Base-by-base conservation (phyloP, 2,797 vertebrate species). In the Darevskia nairensis region DNA sequence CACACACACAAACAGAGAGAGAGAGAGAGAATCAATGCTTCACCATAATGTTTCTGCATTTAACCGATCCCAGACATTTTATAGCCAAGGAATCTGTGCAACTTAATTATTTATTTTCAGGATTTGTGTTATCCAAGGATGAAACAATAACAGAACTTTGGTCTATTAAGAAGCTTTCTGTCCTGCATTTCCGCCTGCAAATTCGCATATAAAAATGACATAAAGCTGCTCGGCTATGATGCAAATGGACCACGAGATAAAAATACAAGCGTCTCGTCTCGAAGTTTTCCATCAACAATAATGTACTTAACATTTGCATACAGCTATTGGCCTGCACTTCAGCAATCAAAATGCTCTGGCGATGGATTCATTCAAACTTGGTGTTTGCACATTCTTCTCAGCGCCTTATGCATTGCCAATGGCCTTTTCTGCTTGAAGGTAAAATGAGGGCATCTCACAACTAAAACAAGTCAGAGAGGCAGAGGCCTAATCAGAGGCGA, bases 231-330 rank as follows among this genome's bases (percentile, higher is more conserved):
- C 35, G 59, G 81, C 69, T 80, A 32, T 46, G 39, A 55, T 84
- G 84, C 71, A 74, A 83, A 84, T 80, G 9, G 68, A 11, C 21
- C 59, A 17, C 59, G 2, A 71, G 44, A 80, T 80, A 32, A 61
- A 64, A 86, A 41, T 19, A 69, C 69, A 69, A 84, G 69, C 44
- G 39, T 80, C 77, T 86, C 10, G 15, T 91, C 50, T 41, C 69
- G 3, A 61, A 80, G 23, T 80, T 79, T 76, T 88, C 69, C 46
- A 74, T n/a, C 76, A 61, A 39, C n/a, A 44, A 8, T 32, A 84
- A 80, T 84, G 84, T 75, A 72, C 35, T 80, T 75, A 80, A 85
- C 23, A 86, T 84, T 83, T 89, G 80, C 80, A 89, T 80, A 32
- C 39, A 35, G 76, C 68, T 55, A 76, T 81, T 84, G 66, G 61